Conservation (phyloP, 2,888 invertebrate species). For the Scaptomyza tumidula region DNA sequence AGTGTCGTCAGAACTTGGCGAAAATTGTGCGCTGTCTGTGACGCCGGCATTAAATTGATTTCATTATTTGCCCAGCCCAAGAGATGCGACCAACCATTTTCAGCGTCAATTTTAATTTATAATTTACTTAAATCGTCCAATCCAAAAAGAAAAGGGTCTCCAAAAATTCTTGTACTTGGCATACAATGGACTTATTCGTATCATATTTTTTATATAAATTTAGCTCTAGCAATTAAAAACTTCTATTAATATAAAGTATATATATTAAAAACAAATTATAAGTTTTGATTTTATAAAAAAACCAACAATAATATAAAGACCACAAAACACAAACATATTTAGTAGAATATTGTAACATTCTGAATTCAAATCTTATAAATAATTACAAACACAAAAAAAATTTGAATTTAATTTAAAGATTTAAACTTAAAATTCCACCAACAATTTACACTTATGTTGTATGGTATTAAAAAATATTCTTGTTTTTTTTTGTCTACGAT, state of each 20-base stretch:
- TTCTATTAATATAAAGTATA: no score
- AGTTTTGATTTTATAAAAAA: no score
- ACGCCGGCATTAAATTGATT: slow-evolving; percentile 65
- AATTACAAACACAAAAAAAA: no score
- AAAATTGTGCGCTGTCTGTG: slow-evolving; percentile 16
- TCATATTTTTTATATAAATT: no score
- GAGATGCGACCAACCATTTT: slow-evolving; percentile 31
- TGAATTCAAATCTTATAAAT: no score
- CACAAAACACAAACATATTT: no score
- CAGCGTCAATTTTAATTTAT: slow-evolving; percentile 26
- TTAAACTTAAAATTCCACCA: not conserved
- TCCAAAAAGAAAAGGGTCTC: not conserved
- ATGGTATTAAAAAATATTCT: slow-evolving; percentile 41
- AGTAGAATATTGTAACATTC: no score
- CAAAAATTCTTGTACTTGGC: not conserved
- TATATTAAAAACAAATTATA: no score
- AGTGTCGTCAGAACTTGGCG: slow-evolving; percentile 10
- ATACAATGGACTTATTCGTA: not conserved
- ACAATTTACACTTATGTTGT: not conserved
- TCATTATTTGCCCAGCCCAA: slow-evolving; percentile 56
- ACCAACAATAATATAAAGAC: no score
- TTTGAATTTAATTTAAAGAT: no score
- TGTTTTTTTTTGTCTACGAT: slow-evolving; percentile 10
- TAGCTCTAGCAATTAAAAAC: no score
- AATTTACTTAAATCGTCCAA: slow-evolving; percentile 40